phyloP scores from a whole-genome alignment of 2,113 vertebrate species.

The Pseudonaja textilis region DNA sequence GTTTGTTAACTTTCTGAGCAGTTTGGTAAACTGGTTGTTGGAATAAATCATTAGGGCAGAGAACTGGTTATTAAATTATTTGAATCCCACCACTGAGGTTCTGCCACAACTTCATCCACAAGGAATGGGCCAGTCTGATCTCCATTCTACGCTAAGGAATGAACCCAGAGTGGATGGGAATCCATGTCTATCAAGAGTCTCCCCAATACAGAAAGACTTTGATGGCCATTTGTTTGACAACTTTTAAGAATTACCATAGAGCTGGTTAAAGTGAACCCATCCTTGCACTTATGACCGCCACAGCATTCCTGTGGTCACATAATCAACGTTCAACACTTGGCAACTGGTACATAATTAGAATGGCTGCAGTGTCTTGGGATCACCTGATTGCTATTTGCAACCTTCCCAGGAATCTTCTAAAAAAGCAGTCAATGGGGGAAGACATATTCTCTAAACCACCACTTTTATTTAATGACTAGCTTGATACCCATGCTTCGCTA shows the following conservation, averaged over 20 bases:
- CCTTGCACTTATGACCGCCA: not conserved
- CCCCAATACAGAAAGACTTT: not conserved
- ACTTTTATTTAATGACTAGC: not conserved
- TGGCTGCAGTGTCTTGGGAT: not conserved
- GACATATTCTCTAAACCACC: not conserved
- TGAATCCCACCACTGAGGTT: too few relatives aligned
- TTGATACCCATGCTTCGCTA: too few relatives aligned
- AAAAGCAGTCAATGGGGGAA: not conserved
- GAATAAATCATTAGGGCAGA: too few relatives aligned
- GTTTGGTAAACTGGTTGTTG: too few relatives aligned
- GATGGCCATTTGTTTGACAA: not conserved
- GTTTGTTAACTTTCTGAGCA: too few relatives aligned
- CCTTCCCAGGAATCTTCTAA: not conserved
- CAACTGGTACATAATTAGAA: not conserved
- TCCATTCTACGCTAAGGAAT: not conserved
- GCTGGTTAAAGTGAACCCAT: not conserved
- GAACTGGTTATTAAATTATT: too few relatives aligned
- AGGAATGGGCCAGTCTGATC: not conserved
- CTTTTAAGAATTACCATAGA: not conserved
- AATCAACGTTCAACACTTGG: not conserved
- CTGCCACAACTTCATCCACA: not conserved
- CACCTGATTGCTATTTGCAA: not conserved
- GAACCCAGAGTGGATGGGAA: not conserved
- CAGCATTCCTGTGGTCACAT: not conserved
- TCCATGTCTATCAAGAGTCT: not conserved